Percentiles rank a stretch among this genome's conserved stretches.
Evolutionary conservation across 2,113 vertebrate genomes (phyloP).

Genomic region (Gasterosteus nipponicus): DNA sequence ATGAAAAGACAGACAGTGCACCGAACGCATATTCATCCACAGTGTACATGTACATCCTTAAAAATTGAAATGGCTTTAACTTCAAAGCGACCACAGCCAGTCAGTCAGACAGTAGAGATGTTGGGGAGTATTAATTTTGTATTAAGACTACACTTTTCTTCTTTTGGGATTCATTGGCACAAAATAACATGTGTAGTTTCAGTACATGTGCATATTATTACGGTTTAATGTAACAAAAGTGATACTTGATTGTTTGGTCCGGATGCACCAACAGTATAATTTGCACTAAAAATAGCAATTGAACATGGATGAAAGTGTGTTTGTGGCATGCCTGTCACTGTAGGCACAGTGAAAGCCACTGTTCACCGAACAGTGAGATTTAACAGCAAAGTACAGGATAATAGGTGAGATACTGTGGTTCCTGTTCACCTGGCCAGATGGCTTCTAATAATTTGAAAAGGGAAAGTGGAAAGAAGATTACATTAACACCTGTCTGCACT

Average conservation of each 20-base stretch:
- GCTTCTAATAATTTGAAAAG: conserved; percentile 77
- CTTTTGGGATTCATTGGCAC: neutral
- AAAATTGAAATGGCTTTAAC: neutral
- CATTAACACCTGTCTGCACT: conserved; percentile 72
- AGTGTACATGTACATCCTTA: neutral
- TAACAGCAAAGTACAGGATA: conserved; percentile 33
- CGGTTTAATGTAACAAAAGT: neutral
- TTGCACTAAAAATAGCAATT: neutral
- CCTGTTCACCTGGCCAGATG: conserved; percentile 71
- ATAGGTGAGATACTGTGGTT: conserved; percentile 15
- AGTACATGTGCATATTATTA: conserved; percentile 1
- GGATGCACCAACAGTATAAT: conserved; percentile 5
- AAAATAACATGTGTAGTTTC: neutral
- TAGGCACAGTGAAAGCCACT: conserved; percentile 13
- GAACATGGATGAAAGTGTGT: neutral
- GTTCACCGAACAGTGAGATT: conserved; percentile 27
- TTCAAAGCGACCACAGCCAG: neutral
- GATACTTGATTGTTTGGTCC: neutral
- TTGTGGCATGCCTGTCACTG: neutral
- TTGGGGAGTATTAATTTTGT: neutral
- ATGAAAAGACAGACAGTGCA: neutral
- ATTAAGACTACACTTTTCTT: neutral
- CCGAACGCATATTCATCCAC: neutral
- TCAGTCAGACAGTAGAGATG: neutral
- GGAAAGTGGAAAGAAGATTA: conserved; percentile 67